A percentile compares a stretch with the other conserved stretches of the same genome.
Evolutionary conservation across 2,113 vertebrate genomes (phyloP).

Genomic region (Larimichthys crocea): DNA sequence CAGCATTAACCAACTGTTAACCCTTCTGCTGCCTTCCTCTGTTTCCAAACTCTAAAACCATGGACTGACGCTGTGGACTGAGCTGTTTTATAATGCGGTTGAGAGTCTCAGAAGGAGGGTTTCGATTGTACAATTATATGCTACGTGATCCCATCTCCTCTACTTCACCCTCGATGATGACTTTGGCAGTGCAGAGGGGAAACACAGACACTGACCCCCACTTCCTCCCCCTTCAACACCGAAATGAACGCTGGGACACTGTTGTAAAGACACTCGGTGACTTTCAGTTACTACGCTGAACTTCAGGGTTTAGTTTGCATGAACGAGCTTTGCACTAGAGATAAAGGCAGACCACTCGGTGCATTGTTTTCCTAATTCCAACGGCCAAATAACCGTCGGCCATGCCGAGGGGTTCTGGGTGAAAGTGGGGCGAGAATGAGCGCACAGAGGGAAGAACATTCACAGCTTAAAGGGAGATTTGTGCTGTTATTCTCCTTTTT

Average conservation of each 20-base stretch:
- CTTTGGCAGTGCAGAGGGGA: constrained; percentile 57
- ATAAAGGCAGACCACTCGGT: not conserved
- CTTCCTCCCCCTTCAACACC: constrained; percentile 14
- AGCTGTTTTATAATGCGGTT: constrained; percentile 39
- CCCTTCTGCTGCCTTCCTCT: constrained; percentile 27
- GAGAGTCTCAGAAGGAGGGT: constrained; percentile 43
- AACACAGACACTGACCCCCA: constrained; percentile 31
- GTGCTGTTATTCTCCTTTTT: constrained; percentile 2
- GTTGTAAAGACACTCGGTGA: constrained; percentile 35
- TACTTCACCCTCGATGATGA: constrained; percentile 48
- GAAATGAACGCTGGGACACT: constrained; percentile 37
- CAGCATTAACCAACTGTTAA: constrained; percentile 45
- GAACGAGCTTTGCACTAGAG: constrained; percentile 2
- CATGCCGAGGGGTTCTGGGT: constrained; percentile 23
- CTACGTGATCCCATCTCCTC: constrained; percentile 57
- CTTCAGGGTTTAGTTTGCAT: constrained; percentile 7
- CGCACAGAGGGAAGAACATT: constrained; percentile 1
- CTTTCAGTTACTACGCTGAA: constrained; percentile 36
- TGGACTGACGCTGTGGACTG: not conserved
- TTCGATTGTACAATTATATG: constrained; percentile 58
- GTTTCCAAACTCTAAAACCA: constrained; percentile 14
- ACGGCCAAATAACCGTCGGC: constrained; percentile 32
- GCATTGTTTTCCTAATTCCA: constrained; percentile 27
- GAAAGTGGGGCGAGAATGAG: constrained; percentile 37
- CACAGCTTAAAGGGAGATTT: not conserved